Percentiles rank a stretch among this genome's conserved stretches.
These are phyloP conservation scores for Ecliptopera silaceata DNA, from an alignment of 2,888 invertebrate species.

Conservation along the genomic window DNA sequence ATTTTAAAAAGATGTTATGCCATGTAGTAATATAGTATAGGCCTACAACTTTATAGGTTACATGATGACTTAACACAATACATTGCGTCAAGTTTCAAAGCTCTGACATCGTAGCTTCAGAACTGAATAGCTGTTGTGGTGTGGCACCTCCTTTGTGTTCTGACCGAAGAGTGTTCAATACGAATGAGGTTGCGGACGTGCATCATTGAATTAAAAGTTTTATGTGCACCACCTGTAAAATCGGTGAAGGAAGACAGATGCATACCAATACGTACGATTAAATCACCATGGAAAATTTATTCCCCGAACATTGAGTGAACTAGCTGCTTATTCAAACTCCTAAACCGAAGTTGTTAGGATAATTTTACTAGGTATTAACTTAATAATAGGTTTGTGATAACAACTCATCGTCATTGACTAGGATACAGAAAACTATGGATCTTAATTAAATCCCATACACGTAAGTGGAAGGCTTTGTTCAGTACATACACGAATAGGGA, in stretches of 20 bases:
- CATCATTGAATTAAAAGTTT: slow-evolving; percentile 6
- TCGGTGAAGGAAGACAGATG: slow-evolving; percentile 1
- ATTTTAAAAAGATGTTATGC: no score
- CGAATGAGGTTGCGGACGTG: slow-evolving; percentile 1
- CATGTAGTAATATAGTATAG: no score
- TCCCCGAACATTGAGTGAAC: background rate
- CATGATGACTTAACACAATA: no score
- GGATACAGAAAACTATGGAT: slow-evolving; percentile 1
- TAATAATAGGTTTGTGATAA: slow-evolving; percentile 11
- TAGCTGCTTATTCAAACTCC: background rate
- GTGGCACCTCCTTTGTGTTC: background rate
- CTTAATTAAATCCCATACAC: slow-evolving; percentile 12
- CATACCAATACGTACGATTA: background rate
- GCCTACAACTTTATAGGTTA: no score
- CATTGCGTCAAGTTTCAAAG: no score
- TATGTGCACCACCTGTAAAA: slow-evolving; percentile 9
- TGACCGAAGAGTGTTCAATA: background rate
- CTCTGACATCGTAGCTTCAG: no score
- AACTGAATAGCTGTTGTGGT: no score
- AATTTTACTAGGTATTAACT: slow-evolving; percentile 16
- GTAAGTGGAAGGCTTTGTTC: background rate
- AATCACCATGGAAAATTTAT: no score
- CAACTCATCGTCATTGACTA: slow-evolving; percentile 7
- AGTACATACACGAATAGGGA: background rate
- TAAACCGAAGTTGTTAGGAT: slow-evolving; percentile 13